Conservation (phyloP, 2,113 vertebrate genomes). For the Physeter macrocephalus region DNA sequence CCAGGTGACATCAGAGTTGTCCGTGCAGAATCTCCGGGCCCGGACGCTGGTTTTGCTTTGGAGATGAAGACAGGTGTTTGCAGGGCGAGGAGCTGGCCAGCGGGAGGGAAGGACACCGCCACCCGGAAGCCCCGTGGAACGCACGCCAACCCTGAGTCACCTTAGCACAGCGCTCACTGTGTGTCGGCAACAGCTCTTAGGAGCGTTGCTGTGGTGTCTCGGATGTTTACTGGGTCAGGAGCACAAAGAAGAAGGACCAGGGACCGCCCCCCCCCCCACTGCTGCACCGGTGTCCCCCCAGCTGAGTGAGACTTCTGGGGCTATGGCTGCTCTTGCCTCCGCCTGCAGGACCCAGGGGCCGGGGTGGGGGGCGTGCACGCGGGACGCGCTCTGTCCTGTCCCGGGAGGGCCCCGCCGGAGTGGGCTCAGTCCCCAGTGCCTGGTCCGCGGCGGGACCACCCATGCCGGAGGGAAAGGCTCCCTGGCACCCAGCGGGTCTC, state of each 20-base stretch:
- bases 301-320: neutral
- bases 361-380: no score
- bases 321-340: neutral
- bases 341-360: neutral
- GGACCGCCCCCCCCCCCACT: neutral
- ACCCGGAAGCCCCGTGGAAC: accelerated
- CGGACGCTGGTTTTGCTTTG: neutral
- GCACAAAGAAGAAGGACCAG: neutral
- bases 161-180: accelerated
- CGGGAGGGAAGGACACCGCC: no score
- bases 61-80: neutral
- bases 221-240: neutral
- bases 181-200: neutral
- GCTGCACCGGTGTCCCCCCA: accelerated
- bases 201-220: neutral
- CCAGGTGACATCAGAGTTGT: neutral
- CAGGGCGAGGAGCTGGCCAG: no score
- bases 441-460: accelerated
- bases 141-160: neutral
- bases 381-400: neutral
- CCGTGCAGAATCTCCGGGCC: neutral
- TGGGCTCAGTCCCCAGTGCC: neutral
- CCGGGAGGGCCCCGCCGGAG: neutral
- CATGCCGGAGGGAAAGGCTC: neutral
- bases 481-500: neutral